Conservation (phyloP, 2,888 invertebrate genomes). For the Laothoe populi region DNA sequence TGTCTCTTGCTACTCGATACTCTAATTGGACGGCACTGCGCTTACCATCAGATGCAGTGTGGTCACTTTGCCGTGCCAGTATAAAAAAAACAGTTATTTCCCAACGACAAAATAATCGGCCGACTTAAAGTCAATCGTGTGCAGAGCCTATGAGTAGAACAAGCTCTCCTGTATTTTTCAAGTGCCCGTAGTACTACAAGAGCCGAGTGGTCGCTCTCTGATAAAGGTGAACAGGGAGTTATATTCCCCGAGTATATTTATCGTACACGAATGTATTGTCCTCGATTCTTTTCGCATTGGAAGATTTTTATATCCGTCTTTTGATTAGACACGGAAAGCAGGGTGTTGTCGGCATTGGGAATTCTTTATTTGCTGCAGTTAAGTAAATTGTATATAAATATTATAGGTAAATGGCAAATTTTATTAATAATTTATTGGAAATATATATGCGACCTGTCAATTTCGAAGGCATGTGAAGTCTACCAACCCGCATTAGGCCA, state of each 20-base stretch:
- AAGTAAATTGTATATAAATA: not conserved
- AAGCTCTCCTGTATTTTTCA: not conserved
- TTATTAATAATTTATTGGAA: not conserved
- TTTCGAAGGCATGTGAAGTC: too few species aligned
- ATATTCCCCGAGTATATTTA: conserved; percentile 16
- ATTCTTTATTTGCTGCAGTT: not conserved
- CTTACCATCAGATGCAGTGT: too few species aligned
- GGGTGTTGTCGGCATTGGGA: not conserved
- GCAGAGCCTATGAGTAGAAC: not conserved
- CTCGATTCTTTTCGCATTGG: conserved; percentile 12
- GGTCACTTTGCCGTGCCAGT: too few species aligned
- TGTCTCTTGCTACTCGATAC: too few species aligned
- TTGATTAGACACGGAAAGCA: not conserved
- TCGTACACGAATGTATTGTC: conserved; percentile 11
- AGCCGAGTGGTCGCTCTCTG: conserved; percentile 22
- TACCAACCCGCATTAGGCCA: too few species aligned
- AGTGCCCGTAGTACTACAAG: not conserved
- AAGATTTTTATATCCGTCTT: conserved; percentile 1
- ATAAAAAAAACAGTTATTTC: too few species aligned
- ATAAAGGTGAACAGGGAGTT: conserved; percentile 16
- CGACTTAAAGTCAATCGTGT: not conserved
- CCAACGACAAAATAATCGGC: not conserved
- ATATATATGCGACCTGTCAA: too few species aligned
- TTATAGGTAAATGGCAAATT: not conserved
- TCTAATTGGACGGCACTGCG: too few species aligned